phyloP scores from a whole-genome alignment of 2,888 invertebrate species.

The Dioctria linearis region DNA sequence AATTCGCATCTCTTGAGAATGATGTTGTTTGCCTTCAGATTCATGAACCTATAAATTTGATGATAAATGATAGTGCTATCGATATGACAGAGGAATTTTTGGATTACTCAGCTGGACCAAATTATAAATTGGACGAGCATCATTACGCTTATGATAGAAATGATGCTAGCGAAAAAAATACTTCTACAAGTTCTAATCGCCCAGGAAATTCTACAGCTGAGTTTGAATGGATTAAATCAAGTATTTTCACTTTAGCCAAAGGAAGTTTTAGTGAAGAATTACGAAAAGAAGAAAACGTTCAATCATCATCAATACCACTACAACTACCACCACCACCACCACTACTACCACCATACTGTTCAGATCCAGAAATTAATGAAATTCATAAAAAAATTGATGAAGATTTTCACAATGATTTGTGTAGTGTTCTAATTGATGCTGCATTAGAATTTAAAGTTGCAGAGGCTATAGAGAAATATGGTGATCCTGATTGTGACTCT shows the following conservation, averaged over 20 bases:
- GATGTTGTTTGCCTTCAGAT: neutral
- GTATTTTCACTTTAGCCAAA: conserved; percentile 17
- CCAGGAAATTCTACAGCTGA: neutral
- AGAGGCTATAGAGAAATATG: conserved; percentile 25
- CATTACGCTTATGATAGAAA: neutral
- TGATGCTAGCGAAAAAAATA: neutral
- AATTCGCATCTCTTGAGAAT: neutral
- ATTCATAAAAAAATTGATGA: conserved; percentile 45
- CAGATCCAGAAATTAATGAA: conserved; percentile 34
- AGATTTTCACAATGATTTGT: conserved; percentile 37
- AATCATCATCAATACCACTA: neutral
- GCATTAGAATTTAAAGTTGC: conserved; percentile 17
- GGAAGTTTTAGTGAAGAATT: neutral
- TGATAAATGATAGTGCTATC: neutral
- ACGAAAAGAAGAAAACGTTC: neutral
- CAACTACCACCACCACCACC: neutral
- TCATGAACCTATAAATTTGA: too few species aligned
- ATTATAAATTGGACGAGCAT: neutral
- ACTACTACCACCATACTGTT: neutral
- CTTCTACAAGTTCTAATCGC: too few species aligned
- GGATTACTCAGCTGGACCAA: neutral
- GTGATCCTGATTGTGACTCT: conserved; percentile 1
- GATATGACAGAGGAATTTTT: neutral
- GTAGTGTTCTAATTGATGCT: conserved; percentile 30
- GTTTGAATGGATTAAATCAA: conserved; percentile 27